Conservation (phyloP, 2,113 vertebrate genomes). For the Siniperca knerii region DNA sequence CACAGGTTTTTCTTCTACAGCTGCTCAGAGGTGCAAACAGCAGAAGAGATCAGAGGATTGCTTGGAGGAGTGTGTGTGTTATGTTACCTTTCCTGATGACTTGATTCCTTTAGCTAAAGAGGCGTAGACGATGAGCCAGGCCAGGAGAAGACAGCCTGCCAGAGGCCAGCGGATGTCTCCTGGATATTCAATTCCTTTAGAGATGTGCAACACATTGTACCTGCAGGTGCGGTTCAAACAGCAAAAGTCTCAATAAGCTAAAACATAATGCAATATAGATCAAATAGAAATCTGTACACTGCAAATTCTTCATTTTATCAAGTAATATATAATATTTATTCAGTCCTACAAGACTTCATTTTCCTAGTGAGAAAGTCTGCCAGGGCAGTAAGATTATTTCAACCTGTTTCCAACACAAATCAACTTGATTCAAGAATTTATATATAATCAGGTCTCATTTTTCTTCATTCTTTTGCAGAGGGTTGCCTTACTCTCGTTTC, state of each 20-base stretch:
- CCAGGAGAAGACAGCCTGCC: slow-evolving; percentile 91
- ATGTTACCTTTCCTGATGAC: slow-evolving; percentile 94
- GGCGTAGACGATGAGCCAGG: slow-evolving; percentile 96
- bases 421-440: background rate
- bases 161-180: slow-evolving; percentile 97
- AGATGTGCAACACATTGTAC: slow-evolving; percentile 98
- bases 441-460: background rate
- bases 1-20: background rate
- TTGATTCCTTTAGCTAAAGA: slow-evolving; percentile 99
- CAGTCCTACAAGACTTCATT: background rate
- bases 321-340: background rate
- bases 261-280: background rate
- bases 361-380: background rate
- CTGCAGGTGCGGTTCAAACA: slow-evolving; percentile 75
- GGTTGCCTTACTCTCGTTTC: background rate
- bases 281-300: background rate
- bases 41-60: background rate
- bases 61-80: background rate
- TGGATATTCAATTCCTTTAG: slow-evolving; percentile 96
- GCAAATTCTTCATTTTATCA: background rate
- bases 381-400: background rate
- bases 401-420: background rate
- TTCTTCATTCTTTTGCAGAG: background rate
- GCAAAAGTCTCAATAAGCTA: background rate
- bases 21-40: background rate